phyloP scores from a whole-genome alignment of 2,888 invertebrate genomes.

The Coenonympha glycerion region DNA sequence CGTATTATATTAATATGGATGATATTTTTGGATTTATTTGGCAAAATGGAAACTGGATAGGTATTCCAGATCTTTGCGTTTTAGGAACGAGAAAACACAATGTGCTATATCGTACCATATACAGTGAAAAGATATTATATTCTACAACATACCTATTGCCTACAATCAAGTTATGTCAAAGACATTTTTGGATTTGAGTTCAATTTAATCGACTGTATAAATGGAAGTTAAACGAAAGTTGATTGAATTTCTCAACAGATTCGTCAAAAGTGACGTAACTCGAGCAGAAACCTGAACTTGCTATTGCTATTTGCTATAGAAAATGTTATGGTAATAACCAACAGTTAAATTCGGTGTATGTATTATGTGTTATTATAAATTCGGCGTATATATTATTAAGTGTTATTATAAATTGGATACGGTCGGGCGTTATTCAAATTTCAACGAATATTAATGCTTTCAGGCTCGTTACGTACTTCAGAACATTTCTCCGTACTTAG shows the following conservation, averaged over 20 bases:
- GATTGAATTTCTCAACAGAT: conserved; percentile 23
- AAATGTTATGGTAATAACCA: conserved; percentile 36
- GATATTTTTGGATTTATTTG: too few species aligned
- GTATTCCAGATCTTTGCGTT: too few species aligned
- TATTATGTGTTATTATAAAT: conserved; percentile 30
- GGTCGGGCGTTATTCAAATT: conserved; percentile 41
- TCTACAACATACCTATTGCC: too few species aligned
- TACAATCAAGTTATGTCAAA: too few species aligned
- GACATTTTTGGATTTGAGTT: neutral
- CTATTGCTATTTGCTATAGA: too few species aligned
- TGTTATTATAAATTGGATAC: conserved; percentile 34
- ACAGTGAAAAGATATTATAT: too few species aligned
- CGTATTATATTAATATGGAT: too few species aligned
- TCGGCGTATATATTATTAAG: conserved; percentile 13
- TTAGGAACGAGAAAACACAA: too few species aligned
- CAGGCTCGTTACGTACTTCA: conserved; percentile 38
- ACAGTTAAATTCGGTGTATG: conserved; percentile 7
- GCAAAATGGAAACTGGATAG: too few species aligned
- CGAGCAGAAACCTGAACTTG: conserved; percentile 10
- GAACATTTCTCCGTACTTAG: conserved; percentile 21
- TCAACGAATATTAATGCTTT: conserved; percentile 39
- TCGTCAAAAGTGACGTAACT: conserved; percentile 18
- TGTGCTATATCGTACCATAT: too few species aligned
- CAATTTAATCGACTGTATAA: neutral
- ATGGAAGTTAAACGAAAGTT: conserved; percentile 18